Evolutionary conservation across 2,888 invertebrate species (phyloP), one percentile per base, ranked within the genome.

Genomic region (Harpalus rubripes): DNA sequence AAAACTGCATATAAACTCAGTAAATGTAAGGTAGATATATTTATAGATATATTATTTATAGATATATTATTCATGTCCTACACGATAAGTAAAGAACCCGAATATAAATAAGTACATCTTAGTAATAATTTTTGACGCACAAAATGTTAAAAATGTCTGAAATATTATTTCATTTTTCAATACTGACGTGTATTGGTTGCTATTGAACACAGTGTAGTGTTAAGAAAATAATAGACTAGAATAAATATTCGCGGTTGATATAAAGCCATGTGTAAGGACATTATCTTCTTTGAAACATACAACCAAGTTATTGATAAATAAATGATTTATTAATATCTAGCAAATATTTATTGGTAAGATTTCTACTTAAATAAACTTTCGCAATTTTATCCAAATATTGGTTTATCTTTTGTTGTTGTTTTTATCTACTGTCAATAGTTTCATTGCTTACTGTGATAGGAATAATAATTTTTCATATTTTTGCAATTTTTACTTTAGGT

Each of bases 361-460:
- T 78, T 78, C 78, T 58, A 56, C 26, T 56, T 58, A 78, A 58
- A 58, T 58, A 78, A 74, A 78, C 78, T 78, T 78, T 78, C 78
- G 78, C 78, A 78, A 78, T 78, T 16, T 72, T 78, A 78, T 26
- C 58, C 58, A 78, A 78, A 78, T 78, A 78, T 78, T 78, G 18
- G 56, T 78, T 78, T 78, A 58, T 78, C 78, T 78, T 78, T 78
- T 78, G 78, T 78, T 78, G 56, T 78, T 78, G 56, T 78, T 58
- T 74, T 32, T 78, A 78, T 78, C 58, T 56, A 58, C 78, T 58
- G 78, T 78, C 78, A 78, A 78, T 78, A 78, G 26, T 78, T 78
- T 78, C 39, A 74, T 74, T 74, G 18, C 72, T 18, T 68, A 68
- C 10, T 41, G 39, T 15, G 72, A 74, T 74, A 74, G 72, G 15